phyloP scores from a whole-genome alignment of 1,140 invertebrate genomes.

The Philotrypesis tridentata region DNA sequence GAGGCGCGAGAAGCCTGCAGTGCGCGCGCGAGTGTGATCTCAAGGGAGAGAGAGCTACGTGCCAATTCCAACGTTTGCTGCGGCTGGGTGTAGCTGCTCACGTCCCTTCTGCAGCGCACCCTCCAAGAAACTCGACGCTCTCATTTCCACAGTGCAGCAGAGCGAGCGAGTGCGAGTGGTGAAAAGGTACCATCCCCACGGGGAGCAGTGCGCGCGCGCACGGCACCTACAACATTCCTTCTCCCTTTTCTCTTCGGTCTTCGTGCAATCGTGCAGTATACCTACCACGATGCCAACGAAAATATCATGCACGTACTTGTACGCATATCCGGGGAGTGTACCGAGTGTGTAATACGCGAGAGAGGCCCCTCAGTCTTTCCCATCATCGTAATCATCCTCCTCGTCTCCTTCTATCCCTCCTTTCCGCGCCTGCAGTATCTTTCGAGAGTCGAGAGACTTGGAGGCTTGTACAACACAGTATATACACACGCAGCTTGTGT shows the following conservation, averaged over 20 bases:
- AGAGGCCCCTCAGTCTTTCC: background rate
- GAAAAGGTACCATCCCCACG: background rate
- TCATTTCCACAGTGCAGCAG: no score
- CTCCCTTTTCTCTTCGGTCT: background rate
- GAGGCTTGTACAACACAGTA: no score
- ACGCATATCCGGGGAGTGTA: background rate
- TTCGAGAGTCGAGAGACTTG: no score
- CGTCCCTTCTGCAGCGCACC: no score
- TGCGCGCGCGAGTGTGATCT: background rate
- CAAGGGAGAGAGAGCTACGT: background rate
- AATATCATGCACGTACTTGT: background rate
- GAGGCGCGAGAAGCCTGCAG: background rate
- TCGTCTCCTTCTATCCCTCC: background rate
- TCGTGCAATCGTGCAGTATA: no score
- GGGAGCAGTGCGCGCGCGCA: background rate
- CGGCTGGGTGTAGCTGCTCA: background rate
- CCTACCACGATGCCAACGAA: background rate
- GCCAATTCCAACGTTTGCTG: background rate
- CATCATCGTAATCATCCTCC: conserved; percentile 14
- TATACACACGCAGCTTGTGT: no score
- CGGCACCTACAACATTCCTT: background rate
- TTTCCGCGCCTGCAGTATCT: background rate
- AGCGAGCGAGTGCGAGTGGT: background rate
- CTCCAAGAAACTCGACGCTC: background rate
- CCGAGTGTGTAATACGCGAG: background rate